Evolutionary conservation across 1,140 invertebrate genomes (phyloP).

Genomic region (Anastrepha ludens): DNA sequence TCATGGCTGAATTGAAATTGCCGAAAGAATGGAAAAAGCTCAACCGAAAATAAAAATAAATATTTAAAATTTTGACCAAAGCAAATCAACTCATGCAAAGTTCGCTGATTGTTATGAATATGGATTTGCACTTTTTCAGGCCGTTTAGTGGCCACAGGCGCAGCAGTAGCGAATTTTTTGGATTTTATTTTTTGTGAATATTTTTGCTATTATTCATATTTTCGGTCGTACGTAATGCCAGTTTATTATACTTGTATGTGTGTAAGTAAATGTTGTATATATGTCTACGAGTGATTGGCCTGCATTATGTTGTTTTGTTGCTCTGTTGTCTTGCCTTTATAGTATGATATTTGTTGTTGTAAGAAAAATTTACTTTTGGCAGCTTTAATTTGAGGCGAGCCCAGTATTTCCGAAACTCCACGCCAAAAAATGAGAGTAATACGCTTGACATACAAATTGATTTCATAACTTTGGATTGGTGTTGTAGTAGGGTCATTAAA

Average conservation of each 20-base stretch:
- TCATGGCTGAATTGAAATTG: neutral
- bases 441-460: neutral
- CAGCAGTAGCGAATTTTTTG: neutral
- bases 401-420: neutral
- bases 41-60: neutral
- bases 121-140: slow-evolving; percentile 4
- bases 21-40: neutral
- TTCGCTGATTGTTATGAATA: neutral
- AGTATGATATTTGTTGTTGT: neutral
- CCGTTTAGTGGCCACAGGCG: neutral
- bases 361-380: neutral
- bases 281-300: neutral
- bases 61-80: neutral
- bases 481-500: neutral
- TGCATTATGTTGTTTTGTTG: slow-evolving; percentile 3
- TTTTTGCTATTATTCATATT: slow-evolving; percentile 23
- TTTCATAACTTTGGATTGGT: slow-evolving; percentile 19
- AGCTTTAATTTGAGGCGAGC: neutral
- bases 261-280: neutral
- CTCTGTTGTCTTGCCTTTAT: too few relatives aligned
- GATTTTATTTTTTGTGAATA: neutral
- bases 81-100: neutral
- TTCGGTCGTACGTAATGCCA: neutral
- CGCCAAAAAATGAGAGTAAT: neutral
- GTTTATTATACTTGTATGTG: neutral